Evolutionary conservation across 2,888 invertebrate species (phyloP).

Genomic region (Lycia hirtaria): DNA sequence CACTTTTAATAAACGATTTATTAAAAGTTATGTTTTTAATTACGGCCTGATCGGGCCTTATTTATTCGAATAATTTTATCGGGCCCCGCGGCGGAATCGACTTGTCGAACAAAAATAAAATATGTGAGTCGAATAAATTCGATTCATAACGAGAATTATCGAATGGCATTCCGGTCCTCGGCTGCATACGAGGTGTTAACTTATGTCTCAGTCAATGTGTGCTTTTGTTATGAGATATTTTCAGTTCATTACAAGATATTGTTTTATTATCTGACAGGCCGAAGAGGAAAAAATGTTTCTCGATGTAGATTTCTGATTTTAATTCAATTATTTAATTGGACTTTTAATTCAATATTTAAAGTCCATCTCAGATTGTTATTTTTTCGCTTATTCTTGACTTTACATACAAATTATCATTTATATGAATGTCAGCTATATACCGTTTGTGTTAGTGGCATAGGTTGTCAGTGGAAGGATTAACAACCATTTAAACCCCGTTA

Average conservation of each 20-base stretch:
- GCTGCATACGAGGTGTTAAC: slow-evolving; percentile 23
- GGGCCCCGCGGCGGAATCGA: slow-evolving; percentile 75
- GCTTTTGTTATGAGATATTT: slow-evolving; percentile 24
- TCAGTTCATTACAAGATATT: not conserved
- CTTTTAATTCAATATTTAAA: too few species aligned
- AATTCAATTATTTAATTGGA: too few species aligned
- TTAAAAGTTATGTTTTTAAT: slow-evolving; percentile 85
- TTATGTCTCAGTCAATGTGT: slow-evolving; percentile 22
- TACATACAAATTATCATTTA: too few species aligned
- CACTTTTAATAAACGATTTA: slow-evolving; percentile 82
- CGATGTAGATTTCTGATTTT: too few species aligned
- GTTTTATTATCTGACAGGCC: not conserved
- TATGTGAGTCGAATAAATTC: slow-evolving; percentile 79
- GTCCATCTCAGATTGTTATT: too few species aligned
- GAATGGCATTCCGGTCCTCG: slow-evolving; percentile 66
- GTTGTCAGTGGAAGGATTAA: too few species aligned
- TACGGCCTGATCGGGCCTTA: slow-evolving; percentile 77
- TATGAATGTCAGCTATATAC: too few species aligned
- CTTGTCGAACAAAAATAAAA: slow-evolving; percentile 71
- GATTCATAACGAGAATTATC: slow-evolving; percentile 81
- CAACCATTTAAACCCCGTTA: too few species aligned
- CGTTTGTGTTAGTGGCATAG: too few species aligned
- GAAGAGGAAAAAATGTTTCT: too few species aligned
- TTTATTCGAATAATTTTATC: slow-evolving; percentile 84
- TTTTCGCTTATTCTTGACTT: too few species aligned